Base-by-base conservation (phyloP, 2,888 invertebrate genomes). In the Thalpophila matura region DNA sequence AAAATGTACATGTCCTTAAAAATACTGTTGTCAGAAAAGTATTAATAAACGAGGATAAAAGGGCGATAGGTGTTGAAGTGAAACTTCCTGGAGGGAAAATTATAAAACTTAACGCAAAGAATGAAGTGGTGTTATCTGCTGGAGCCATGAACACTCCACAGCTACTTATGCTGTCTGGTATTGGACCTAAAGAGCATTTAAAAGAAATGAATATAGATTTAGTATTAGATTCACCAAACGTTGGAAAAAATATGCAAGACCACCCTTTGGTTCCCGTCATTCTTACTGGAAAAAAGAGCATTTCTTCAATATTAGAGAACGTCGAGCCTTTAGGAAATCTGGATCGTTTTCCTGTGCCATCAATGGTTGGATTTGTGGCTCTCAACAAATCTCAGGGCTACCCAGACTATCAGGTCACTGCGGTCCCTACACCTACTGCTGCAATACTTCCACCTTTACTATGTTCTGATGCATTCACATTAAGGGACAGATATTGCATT, bases 151-250 rank as follows among this genome's bases (percentile, higher is more conserved):
- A 84, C 35, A 86, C 83, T 46, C 91, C 91, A 0, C 84, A 90
- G 50, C 38, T 91, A 6, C 64, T 91, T 6, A 90, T 91, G 90
- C 58, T 89, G 5, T 91, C 91, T 2, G 91, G 91, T 2, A 80
- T 91, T 18, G 91, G 91, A 7, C 87, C 89, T 1, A 81, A 75
- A 42, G 60, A 83, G 0, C 83, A 91, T 73, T 81, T 91, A 16
- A 27, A 80, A 38, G 76, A 86, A 60, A 67, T 84, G 26, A 70
- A 73, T 10, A 87, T 90, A 24, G 29, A 82, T 40, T 65, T 86
- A 0, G 14, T 85, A 9, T 29, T 84, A 3, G 63, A 90, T 70
- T 84, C 80, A 2, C 85, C 85, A 14, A 77, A 81, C 4, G 89
- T 91, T 1, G 91, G 91, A 0, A 62, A 78, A 45, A 89, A 91